phyloP scores from a whole-genome alignment of 2,113 vertebrate genomes.

The Tiliqua scincoides region DNA sequence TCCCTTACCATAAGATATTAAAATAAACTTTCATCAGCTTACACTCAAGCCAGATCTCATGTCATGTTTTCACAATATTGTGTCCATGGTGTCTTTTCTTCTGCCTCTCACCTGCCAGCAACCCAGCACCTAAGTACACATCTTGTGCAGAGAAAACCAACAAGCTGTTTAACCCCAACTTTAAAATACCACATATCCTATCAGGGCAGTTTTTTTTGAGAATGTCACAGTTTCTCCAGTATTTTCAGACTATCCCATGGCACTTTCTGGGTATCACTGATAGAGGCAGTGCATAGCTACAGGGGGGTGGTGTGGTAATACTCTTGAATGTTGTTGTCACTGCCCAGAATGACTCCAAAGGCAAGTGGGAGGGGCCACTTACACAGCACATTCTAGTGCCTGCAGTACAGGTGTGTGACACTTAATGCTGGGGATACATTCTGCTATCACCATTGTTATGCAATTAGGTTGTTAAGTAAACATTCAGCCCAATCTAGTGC shows the following conservation, averaged over 20 bases:
- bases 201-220: background rate
- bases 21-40: slow-evolving; percentile 16
- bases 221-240: background rate
- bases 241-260: background rate
- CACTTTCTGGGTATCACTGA: background rate
- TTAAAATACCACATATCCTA: background rate
- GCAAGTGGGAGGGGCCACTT: too few species aligned
- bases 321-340: too few species aligned
- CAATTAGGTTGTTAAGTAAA: too few species aligned
- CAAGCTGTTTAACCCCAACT: background rate
- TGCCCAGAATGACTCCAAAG: too few species aligned
- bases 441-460: too few species aligned
- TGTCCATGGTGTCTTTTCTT: background rate
- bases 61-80: background rate
- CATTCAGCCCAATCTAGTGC: too few species aligned
- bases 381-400: too few species aligned
- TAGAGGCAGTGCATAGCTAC: too few species aligned
- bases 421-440: too few species aligned
- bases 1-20: slow-evolving; percentile 26
- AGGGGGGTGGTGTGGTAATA: too few species aligned
- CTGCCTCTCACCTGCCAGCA: background rate
- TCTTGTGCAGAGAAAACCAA: background rate
- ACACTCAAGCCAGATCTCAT: background rate
- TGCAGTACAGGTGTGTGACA: too few species aligned
- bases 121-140: background rate